Base-by-base conservation (phyloP, 2,888 invertebrate species). In the Onthophagus sagittarius region DNA sequence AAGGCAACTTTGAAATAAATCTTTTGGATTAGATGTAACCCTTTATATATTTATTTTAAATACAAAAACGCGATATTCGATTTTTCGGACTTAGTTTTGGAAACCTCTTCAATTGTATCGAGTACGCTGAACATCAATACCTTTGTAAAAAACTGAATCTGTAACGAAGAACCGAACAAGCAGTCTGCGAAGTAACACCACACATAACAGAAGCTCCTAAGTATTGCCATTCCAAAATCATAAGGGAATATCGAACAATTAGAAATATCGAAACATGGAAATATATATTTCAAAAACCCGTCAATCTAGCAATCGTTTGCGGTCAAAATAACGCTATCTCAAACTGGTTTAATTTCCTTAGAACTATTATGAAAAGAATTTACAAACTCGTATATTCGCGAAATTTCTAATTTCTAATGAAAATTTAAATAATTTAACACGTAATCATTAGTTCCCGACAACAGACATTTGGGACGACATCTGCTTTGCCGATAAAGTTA, bases 251-350 rank as follows among this genome's bases (percentile, higher is more conserved):
- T 77, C 13, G 71, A 77, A 71, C 33, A 65, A 67, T 77, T 39
- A 15, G 33, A 13, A 71, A 70, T 53, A 77, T 77, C 62, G 69
- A 72, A n/a, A n/a, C n/a, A 64, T 77, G 77, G 77, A 70, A 77
- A 39, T 78, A 73, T 71, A 64, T 75, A 4, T 63, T 76, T 5
- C 72, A 65, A 63, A 70, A 69, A 0, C 75, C 77, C 32, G 71
- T 71, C 5, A 75, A 74, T n/a, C 9, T 77, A 4, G 76, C 77
- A 0, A 39, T 77, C 5, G 14, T 77, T 0, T 75, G 75, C 13
- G 71, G n/a, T 0, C 69, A 71, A 9, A 13, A 23, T 23, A 23
- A n/a, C n/a, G n/a, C n/a, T n/a, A n/a, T 23, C 23, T 3, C 23
- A 23, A 23, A 23, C 23, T 23, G 23, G 3, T 3, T 23, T 23